Evolutionary conservation across 2,888 invertebrate genomes (phyloP).

Genomic region (Trissonchulus latispiculum): DNA sequence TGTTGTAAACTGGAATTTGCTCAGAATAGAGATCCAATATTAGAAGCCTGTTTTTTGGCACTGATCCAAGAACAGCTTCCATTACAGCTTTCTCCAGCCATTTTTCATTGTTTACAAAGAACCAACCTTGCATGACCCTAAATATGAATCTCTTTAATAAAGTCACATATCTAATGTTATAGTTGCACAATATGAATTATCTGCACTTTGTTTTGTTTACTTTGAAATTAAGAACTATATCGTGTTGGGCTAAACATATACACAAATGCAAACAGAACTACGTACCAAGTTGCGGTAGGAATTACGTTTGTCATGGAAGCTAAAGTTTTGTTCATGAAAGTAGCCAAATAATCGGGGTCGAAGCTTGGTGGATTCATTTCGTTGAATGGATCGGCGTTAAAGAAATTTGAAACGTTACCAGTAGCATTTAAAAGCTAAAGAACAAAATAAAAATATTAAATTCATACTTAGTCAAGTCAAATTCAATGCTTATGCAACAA

Average conservation of each 20-base stretch:
- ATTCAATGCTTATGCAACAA: too few relatives aligned
- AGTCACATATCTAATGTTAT: too few relatives aligned
- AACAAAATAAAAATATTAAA: too few relatives aligned
- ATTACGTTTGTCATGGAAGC: constrained; percentile 61
- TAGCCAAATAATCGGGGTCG: constrained; percentile 55
- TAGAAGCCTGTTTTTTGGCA: constrained; percentile 55
- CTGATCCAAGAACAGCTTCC: constrained; percentile 62
- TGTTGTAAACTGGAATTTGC: constrained; percentile 64
- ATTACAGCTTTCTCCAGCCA: constrained; percentile 54
- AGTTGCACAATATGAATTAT: too few relatives aligned
- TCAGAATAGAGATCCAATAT: constrained; percentile 81
- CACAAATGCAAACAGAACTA: too few relatives aligned
- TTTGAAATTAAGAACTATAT: too few relatives aligned
- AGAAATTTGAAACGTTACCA: constrained; percentile 56
- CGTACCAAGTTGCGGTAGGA: constrained; percentile 67
- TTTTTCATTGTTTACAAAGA: constrained; percentile 56
- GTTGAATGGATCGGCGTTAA: constrained; percentile 85
- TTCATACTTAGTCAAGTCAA: too few relatives aligned
- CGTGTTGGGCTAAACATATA: too few relatives aligned
- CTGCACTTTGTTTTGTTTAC: too few relatives aligned
- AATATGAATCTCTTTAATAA: too few relatives aligned
- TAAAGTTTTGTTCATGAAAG: constrained; percentile 62
- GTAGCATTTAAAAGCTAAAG: constrained; percentile 29
- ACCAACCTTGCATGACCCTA: constrained; percentile 75
- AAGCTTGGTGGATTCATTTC: constrained; percentile 62